Percentiles rank a stretch among this genome's conserved stretches.
phyloP scores from a whole-genome alignment of 2,888 invertebrate species.

The Portevinia maculata region DNA sequence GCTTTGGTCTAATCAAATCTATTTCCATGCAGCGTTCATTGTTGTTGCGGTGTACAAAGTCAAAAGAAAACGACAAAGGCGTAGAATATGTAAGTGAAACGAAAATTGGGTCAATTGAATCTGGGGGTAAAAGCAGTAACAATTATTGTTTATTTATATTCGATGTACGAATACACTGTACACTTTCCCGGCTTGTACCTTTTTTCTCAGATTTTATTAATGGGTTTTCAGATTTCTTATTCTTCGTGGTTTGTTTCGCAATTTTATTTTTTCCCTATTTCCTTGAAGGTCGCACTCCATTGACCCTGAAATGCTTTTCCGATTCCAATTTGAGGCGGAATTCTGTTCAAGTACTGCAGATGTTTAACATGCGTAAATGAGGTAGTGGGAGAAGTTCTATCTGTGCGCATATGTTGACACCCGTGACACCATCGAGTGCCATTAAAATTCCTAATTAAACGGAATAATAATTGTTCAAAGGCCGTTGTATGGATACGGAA shows the following conservation, averaged over 20 bases:
- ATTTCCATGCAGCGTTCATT: slow-evolving; percentile 66
- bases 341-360: slow-evolving; percentile 50
- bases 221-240: slow-evolving; percentile 59
- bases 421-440: slow-evolving; percentile 37
- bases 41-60: slow-evolving; percentile 55
- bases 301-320: slow-evolving; percentile 65
- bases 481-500: slow-evolving; percentile 27
- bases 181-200: slow-evolving; percentile 14
- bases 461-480: slow-evolving; percentile 61
- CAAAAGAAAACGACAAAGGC: slow-evolving; percentile 34
- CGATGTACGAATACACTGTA: slow-evolving; percentile 25
- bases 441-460: slow-evolving; percentile 69
- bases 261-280: not conserved
- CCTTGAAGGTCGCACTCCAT: slow-evolving; percentile 66
- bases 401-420: slow-evolving; percentile 38
- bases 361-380: slow-evolving; percentile 27
- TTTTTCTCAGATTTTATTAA: slow-evolving; percentile 27
- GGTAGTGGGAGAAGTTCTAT: not conserved
- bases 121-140: slow-evolving; percentile 68
- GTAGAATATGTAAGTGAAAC: slow-evolving; percentile 49
- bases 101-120: slow-evolving; percentile 71
- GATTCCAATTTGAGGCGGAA: slow-evolving; percentile 17
- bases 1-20: slow-evolving; percentile 51
- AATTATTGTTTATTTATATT: slow-evolving; percentile 71
- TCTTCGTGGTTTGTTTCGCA: slow-evolving; percentile 16